Conservation (phyloP, 2,797 vertebrate genomes). For the Crocidura indochinensis region DNA sequence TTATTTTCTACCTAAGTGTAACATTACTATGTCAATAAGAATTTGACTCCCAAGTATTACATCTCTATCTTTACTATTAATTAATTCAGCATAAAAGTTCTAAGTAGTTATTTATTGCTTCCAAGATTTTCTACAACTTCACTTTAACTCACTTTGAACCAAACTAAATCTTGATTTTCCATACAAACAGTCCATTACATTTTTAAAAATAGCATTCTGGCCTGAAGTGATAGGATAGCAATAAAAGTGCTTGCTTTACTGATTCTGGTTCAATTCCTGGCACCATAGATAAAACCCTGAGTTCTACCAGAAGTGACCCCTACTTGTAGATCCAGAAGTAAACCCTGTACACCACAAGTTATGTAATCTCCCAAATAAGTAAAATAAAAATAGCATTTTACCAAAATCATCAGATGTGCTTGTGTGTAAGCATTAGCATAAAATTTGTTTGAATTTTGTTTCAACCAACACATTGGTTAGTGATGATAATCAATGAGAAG, state of each 20-base stretch:
- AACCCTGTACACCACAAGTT: too few species aligned
- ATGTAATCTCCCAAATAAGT: too few species aligned
- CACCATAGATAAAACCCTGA: too few species aligned
- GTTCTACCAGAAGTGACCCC: too few species aligned
- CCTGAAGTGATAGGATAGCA: too few species aligned
- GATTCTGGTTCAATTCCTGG: too few species aligned
- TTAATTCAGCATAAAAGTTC: not conserved
- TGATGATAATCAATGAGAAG: not conserved
- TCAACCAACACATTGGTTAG: conserved; percentile 8
- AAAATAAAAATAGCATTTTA: not conserved
- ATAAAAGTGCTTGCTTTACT: too few species aligned
- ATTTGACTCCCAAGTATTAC: conserved; percentile 8
- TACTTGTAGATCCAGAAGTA: too few species aligned
- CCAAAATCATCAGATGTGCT: not conserved
- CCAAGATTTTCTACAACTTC: not conserved
- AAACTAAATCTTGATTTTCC: not conserved
- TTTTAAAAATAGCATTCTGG: not conserved
- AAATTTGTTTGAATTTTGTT: conserved; percentile 22
- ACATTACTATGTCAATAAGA: not conserved
- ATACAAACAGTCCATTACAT: not conserved
- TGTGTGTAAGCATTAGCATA: not conserved
- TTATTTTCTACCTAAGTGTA: not conserved
- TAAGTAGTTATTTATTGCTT: not conserved
- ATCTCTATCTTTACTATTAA: not conserved
- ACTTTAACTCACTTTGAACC: not conserved